Conservation (phyloP, 2,888 invertebrate species). For the Spisula subtruncata region DNA sequence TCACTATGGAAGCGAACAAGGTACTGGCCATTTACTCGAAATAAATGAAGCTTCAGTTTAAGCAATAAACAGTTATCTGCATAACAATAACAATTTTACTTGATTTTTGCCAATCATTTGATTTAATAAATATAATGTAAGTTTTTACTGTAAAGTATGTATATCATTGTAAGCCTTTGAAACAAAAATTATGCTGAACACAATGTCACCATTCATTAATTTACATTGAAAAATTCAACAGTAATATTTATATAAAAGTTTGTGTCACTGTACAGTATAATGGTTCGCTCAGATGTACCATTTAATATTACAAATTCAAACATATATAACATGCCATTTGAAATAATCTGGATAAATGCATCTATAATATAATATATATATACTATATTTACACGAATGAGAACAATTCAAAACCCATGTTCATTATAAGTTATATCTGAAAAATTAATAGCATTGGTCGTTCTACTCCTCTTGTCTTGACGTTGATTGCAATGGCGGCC, state of each 20-base stretch:
- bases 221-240: background rate
- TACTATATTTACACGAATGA: background rate
- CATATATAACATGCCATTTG: constrained; percentile 9
- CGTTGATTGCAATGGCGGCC: no score
- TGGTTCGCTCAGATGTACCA: background rate
- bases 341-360: background rate
- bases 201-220: background rate
- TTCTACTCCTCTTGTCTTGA: no score
- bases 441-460: no score
- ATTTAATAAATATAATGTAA: no score
- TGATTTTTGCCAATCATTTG: no score
- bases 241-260: background rate
- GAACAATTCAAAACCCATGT: background rate
- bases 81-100: no score
- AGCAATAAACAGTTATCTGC: no score
- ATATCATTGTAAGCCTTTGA: no score
- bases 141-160: no score
- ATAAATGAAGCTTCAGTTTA: no score
- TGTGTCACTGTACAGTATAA: background rate
- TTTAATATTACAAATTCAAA: background rate
- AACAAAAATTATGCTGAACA: background rate
- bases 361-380: constrained; percentile 5
- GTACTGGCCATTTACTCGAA: no score
- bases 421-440: background rate
- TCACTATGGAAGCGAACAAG: no score